Evolutionary conservation across 1,140 invertebrate genomes (phyloP).

Genomic region (Oreohelix idahoensis): DNA sequence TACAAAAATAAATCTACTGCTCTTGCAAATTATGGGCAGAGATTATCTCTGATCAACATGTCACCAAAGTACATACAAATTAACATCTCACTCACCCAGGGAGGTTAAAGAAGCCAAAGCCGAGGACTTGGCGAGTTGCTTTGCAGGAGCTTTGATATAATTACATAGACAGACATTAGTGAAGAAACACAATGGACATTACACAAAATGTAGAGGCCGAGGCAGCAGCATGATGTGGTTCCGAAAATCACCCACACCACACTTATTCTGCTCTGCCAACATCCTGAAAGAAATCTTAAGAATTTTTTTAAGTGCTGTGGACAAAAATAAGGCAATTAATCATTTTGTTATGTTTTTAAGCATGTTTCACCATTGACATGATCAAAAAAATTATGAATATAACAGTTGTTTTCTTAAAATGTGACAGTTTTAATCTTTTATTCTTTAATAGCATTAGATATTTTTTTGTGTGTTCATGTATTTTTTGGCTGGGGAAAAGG

Average conservation of each 20-base stretch:
- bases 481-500: too few species aligned
- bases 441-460: too few species aligned
- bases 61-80: background rate
- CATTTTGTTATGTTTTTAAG: too few species aligned
- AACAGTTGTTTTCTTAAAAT: too few species aligned
- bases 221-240: background rate
- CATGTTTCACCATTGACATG: too few species aligned
- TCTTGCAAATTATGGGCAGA: too few species aligned
- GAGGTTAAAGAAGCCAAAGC: conserved; percentile 81
- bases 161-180: conserved; percentile 62
- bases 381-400: too few species aligned
- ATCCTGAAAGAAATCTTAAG: conserved; percentile 31
- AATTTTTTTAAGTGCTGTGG: conserved; percentile 10
- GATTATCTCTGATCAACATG: too few species aligned
- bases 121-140: conserved; percentile 79
- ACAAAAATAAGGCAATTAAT: background rate
- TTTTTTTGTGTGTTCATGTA: too few species aligned
- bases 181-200: conserved; percentile 33
- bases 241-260: conserved; percentile 3
- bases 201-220: conserved; percentile 11
- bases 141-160: conserved; percentile 78
- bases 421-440: too few species aligned
- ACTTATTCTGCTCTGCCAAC: background rate
- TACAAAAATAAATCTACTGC: too few species aligned
- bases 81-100: conserved; percentile 77